Base-by-base conservation (phyloP, 2,888 invertebrate genomes). In the Strigamia maritima region DNA sequence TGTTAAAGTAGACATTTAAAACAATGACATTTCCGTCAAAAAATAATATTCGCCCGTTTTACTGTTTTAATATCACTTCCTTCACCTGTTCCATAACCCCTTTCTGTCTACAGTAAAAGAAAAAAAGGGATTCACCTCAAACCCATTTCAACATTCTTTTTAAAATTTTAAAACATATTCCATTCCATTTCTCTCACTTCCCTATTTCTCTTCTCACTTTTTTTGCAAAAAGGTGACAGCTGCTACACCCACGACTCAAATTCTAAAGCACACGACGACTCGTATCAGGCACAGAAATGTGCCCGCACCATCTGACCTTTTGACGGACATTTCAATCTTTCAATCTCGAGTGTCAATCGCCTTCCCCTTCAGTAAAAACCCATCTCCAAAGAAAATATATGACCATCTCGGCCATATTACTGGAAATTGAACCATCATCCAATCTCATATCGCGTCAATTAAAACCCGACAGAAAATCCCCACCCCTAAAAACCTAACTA, bases 321-420 rank as follows among this genome's bases (percentile, higher is more conserved):
- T 60, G 60, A 60, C 60, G 60, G 60, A 60, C 60, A 19, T 60
- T 60, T 60, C 60, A 60, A 60, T 60, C 60, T 60, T 60, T 60
- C 60, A 60, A 60, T 60, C 60, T 60, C 60, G 6, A 60, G 24
- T 60, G 60, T 60, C 60, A 60, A 60, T 60, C 60, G 60, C n/a
- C 10, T n/a, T n/a, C n/a, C 14, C 22, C 60, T 44, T 44, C 44
- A 44, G 44, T 44, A 14, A 19, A 60, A 60, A 60, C 60, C 60
- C 60, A 60, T 16, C 44, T 3, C 60, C 60, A 60, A 60, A 10
- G 10, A 12, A 44, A 44, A 44, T 44, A 44, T 14, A 44, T 10
- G 44, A 2, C 24, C 60, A 60, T 16, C 4, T 60, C 44, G 44
- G 12, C 24, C 60, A 60, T 16, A 60, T 60, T n/a, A 60, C 60